Base-by-base conservation (phyloP, 2,113 vertebrate genomes). In the Notothenia coriiceps region DNA sequence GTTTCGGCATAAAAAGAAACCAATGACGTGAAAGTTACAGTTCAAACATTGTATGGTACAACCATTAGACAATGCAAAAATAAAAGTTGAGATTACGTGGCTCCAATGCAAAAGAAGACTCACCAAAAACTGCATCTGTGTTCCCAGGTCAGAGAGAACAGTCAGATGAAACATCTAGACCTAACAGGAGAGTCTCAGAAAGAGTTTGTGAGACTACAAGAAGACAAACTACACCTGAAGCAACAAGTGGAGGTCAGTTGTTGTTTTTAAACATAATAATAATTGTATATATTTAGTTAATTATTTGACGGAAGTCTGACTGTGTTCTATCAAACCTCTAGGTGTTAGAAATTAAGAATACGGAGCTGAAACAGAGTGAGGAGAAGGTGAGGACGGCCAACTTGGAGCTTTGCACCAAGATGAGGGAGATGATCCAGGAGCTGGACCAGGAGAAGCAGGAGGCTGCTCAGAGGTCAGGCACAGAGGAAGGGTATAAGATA, bases 371-470 rank as follows among this genome's bases (percentile, higher is more conserved):
- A 84, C 93, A 94, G 94, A 96, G 80, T 10, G 92, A 98, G 84
- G 96, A 97, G 87, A 97, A 97, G 52, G 72, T 99, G 57, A 97
- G 91, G 87, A 91, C 66, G 6, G 92, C 94, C 84, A 99, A 99
- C 87, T 94, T 93, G 68, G 97, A 98, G 67, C 96, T 99, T 55
- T 99, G 97, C 87, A 95, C 89, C 88, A 97, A 99, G 90, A 99
- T 99, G 97, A 97, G 97, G 86, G 95, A 97, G 59, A 97, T 99
- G 96, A 95, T 99, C 75, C 94, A 98, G 74, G 97, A 99, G 82
- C 96, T 98, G 86, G 97, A 99, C 93, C 96, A 88, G 44, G 98
- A 99, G 92, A 99, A 98, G 74, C 97, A 98, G 82, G 97, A 98
- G 90, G 93, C 96, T 9, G 90, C 96, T 66, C 86, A 96, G 54